Evolutionary conservation across 1,140 invertebrate genomes (phyloP).

Genomic region (Atopsyche davidsoni): DNA sequence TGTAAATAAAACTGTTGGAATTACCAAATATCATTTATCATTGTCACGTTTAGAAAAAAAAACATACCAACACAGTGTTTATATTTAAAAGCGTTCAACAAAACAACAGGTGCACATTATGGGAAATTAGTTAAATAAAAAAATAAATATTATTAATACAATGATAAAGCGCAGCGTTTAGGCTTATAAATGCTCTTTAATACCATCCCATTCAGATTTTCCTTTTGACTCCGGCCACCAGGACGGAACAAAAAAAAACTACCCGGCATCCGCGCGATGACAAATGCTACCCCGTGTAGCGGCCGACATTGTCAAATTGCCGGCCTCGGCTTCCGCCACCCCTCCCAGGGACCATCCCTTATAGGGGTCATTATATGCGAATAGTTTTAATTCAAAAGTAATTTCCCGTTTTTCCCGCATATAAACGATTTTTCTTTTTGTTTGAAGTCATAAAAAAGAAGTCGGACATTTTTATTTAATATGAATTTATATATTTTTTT

Average conservation of each 20-base stretch:
- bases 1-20: no score
- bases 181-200: conserved; percentile 1
- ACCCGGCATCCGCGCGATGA: neutral
- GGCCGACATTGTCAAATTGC: conserved; percentile 19
- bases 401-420: conserved; percentile 13
- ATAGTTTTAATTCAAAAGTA: conserved; percentile 5
- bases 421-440: neutral
- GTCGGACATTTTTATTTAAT: no score
- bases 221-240: no score
- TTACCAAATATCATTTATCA: no score
- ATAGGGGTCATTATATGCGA: conserved; percentile 1
- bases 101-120: no score
- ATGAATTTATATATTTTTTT: no score
- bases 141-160: neutral
- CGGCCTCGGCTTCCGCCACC: conserved; percentile 9
- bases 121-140: conserved; percentile 3
- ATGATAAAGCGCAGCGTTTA: neutral
- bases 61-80: no score
- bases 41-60: no score
- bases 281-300: conserved; percentile 11
- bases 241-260: no score
- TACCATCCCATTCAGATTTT: neutral
- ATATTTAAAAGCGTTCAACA: no score
- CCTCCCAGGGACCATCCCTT: neutral
- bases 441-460: no score